A percentile compares a stretch with the other conserved stretches of the same genome.
phyloP scores from a whole-genome alignment of 2,888 invertebrate species.

The Tipula vernalis region DNA sequence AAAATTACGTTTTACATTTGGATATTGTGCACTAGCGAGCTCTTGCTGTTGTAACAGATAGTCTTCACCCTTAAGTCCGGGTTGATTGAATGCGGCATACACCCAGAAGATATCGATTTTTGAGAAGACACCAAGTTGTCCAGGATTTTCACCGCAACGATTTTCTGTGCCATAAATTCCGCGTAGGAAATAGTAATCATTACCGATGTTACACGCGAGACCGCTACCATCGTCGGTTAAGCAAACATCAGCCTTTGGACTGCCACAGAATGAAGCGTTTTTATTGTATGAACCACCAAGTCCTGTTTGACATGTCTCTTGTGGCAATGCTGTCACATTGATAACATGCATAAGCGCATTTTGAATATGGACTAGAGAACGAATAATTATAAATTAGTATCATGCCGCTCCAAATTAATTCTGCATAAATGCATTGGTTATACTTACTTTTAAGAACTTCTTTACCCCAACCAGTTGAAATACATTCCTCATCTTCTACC shows the following conservation, averaged over 20 bases:
- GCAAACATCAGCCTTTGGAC: slow-evolving; percentile 59
- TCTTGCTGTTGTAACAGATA: neutral
- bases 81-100: slow-evolving; percentile 22
- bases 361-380: slow-evolving; percentile 50
- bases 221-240: slow-evolving; percentile 71
- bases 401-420: no score
- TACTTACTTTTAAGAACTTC: slow-evolving; percentile 60
- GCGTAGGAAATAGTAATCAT: slow-evolving; percentile 53
- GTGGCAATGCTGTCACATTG: slow-evolving; percentile 50
- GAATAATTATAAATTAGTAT: neutral
- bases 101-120: slow-evolving; percentile 49
- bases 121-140: slow-evolving; percentile 45
- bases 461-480: slow-evolving; percentile 77
- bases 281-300: slow-evolving; percentile 37
- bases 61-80: neutral
- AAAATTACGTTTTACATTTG: neutral
- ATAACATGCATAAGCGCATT: slow-evolving; percentile 65
- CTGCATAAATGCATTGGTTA: no score
- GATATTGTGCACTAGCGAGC: neutral
- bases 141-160: slow-evolving; percentile 40
- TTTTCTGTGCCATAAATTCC: slow-evolving; percentile 70
- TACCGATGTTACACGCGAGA: slow-evolving; percentile 59
- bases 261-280: slow-evolving; percentile 57
- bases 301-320: slow-evolving; percentile 45
- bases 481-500: slow-evolving; percentile 46